phyloP scores from a whole-genome alignment of 1,140 invertebrate genomes.

The Brachystomella parvula region DNA sequence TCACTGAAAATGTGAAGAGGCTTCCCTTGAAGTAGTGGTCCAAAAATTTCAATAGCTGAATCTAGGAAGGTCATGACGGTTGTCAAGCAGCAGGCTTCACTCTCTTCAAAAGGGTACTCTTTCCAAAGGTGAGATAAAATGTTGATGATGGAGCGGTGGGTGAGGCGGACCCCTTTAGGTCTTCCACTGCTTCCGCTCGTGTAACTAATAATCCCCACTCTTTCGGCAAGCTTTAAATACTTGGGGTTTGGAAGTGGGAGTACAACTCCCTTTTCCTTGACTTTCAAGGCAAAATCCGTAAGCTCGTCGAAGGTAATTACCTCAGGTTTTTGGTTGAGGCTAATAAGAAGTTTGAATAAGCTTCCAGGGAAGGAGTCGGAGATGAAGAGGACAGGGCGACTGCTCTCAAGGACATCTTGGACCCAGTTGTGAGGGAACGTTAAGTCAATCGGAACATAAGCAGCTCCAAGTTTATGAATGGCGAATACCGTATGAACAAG shows the following conservation, averaged over 20 bases:
- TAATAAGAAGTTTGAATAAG: constrained; percentile 20
- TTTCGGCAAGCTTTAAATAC: constrained; percentile 11
- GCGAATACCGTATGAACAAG: constrained; percentile 61
- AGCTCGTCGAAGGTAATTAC: background rate
- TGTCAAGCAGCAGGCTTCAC: constrained; percentile 73
- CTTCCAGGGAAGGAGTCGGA: constrained; percentile 16
- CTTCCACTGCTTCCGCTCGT: constrained; percentile 88
- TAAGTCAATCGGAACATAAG: constrained; percentile 71
- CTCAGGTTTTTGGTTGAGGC: background rate
- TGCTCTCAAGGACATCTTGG: constrained; percentile 56
- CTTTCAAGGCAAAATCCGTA: background rate
- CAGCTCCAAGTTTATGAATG: constrained; percentile 69
- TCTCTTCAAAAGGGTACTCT: constrained; percentile 57
- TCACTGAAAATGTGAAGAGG: constrained; percentile 64
- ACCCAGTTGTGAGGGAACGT: constrained; percentile 64
- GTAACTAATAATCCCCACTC: constrained; percentile 67
- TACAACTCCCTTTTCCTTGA: background rate
- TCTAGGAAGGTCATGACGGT: constrained; percentile 82
- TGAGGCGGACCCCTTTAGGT: constrained; percentile 82
- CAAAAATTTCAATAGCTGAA: constrained; percentile 77
- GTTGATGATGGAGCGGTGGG: constrained; percentile 66
- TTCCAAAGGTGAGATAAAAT: constrained; percentile 75
- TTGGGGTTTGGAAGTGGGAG: background rate
- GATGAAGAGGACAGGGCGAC: constrained; percentile 39
- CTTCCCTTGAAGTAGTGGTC: constrained; percentile 59